Evolutionary conservation across 2,113 vertebrate species (phyloP).

Genomic region (Desmodus rotundus): DNA sequence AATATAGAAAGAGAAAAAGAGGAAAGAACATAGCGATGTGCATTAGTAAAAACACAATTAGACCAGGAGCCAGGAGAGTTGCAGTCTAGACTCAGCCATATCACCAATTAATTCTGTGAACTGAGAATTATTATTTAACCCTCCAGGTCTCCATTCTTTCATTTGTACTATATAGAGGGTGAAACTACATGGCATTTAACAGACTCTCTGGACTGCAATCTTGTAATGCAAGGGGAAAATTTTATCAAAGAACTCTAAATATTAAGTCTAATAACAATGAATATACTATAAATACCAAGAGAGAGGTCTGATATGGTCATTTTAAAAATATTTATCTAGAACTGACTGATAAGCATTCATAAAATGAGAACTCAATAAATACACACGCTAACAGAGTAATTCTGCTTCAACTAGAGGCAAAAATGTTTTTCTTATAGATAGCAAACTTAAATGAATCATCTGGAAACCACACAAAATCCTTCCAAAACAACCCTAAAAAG

Average conservation of each 20-base stretch:
- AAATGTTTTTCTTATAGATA: slow-evolving; percentile 28
- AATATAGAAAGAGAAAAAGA: background rate
- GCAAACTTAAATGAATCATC: slow-evolving; percentile 30
- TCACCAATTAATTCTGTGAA: background rate
- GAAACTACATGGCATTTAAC: background rate
- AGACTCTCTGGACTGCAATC: background rate
- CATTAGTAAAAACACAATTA: background rate
- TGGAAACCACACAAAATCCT: slow-evolving; percentile 20
- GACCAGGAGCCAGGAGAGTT: background rate
- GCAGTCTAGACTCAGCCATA: background rate
- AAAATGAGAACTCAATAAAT: background rate
- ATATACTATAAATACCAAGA: background rate
- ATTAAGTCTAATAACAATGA: slow-evolving; percentile 13
- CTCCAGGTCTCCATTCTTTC: background rate
- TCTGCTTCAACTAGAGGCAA: slow-evolving; percentile 18
- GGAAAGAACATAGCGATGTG: background rate
- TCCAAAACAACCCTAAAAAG: slow-evolving; percentile 41
- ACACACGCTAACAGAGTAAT: background rate
- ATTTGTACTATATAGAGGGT: background rate
- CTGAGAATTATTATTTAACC: background rate
- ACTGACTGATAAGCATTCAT: background rate
- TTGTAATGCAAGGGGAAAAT: background rate
- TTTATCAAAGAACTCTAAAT: slow-evolving; percentile 35
- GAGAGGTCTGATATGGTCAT: background rate
- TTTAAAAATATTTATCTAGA: slow-evolving; percentile 21